Base-by-base conservation (phyloP, 2,888 invertebrate species). In the Gari tellinella region DNA sequence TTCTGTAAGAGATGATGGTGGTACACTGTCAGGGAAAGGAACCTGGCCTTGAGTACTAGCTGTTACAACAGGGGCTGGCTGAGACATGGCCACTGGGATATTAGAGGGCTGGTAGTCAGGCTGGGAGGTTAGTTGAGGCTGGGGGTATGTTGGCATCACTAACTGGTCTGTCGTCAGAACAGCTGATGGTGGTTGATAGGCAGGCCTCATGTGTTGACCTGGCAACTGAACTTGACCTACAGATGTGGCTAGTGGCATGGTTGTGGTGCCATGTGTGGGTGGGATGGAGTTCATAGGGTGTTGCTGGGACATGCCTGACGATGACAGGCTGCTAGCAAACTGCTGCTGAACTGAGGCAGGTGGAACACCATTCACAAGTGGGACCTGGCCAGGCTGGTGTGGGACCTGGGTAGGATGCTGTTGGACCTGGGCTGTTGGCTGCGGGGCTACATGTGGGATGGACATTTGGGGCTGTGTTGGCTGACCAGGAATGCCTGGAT, bases 241-340 rank as follows among this genome's bases (percentile, higher is more conserved):
- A 12, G 58, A 57, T 15, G 72, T 58, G 41, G 61, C 67, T 53
- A 78, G 43, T 51, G 79, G 72, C 53, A 63, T 65, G 21, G 72
- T 48, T 10, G 43, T 68, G 8, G 79, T 75, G 37, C 72, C 75
- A 45, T 63, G 65, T 7, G 79, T 79, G n/a, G 79, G 79, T 46
- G 79, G 79, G 43, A 79, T 79, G 17, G 79, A 79, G 66, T 75
- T 75, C 79, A 79, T 79, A 15, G 79, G 79, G 45, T 75, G 72
- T 46, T 72, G 75, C 12, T 72, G 72, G 43, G 66, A 66, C 65
- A 64, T 72, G 4, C 66, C 66, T 17, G 74, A 72, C 23, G 79
- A 79, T 4, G 72, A 72, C 19, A 69, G 37, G 45, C 79, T 72
- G 38, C 64, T 66, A 45, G 41, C 38, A 49, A 72, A 55, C n/a